Evolutionary conservation across 2,888 invertebrate genomes (phyloP).

Genomic region (Trileptium ribeirensis): DNA sequence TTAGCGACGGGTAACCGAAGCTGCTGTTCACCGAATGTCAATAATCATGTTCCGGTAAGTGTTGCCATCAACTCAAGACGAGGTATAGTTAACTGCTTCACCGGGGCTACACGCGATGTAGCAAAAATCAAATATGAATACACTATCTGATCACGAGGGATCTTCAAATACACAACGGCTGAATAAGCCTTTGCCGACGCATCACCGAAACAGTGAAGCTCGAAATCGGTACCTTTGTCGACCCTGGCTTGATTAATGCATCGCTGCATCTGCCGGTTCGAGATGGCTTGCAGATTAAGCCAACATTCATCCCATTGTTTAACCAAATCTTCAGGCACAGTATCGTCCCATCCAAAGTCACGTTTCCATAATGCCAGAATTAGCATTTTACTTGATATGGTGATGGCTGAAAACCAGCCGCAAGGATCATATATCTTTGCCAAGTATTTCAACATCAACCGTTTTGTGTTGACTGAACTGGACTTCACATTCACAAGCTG

Average conservation of each 20-base stretch:
- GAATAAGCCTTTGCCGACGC: background rate
- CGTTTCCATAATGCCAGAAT: background rate
- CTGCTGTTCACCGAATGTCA: background rate
- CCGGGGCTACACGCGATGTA: background rate
- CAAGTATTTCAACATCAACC: background rate
- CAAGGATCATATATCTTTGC: background rate
- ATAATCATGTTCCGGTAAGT: background rate
- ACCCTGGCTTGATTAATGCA: background rate
- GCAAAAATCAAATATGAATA: background rate
- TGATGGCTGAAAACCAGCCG: background rate
- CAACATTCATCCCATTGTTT: background rate
- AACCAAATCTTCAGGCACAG: background rate
- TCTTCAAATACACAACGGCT: background rate
- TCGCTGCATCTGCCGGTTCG: background rate
- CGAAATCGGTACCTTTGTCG: background rate
- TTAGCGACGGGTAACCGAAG: background rate
- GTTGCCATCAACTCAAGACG: conserved; percentile 23
- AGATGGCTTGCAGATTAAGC: background rate
- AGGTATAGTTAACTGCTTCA: background rate
- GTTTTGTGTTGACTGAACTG: background rate
- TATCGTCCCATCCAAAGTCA: background rate
- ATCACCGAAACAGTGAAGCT: background rate
- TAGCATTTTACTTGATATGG: background rate
- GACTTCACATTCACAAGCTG: too few relatives aligned
- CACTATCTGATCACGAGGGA: background rate